Base-by-base conservation (phyloP, 2,797 vertebrate genomes). In the Hafferia zeledoni region DNA sequence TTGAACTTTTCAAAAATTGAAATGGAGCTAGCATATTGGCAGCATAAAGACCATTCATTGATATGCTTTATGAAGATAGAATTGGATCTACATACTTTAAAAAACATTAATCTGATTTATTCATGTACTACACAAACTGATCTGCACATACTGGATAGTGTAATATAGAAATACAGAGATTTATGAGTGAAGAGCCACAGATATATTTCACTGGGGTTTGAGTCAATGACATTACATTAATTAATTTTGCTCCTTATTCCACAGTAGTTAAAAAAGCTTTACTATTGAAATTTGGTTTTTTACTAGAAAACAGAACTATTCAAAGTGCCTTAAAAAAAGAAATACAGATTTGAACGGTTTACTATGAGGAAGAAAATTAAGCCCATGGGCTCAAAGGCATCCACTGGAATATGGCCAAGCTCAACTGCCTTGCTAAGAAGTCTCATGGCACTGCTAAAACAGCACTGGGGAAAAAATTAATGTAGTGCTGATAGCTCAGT, bases 341-440 rank as follows among this genome's bases (percentile, higher is more conserved):
- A 78, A 92, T 47, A 81, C 10, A 17, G 61, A 78, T 72, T 87
- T 85, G 78, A 91, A 59, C 20, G 13, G 55, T 67, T 90, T 93
- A 76, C 79, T 83, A 65, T 14, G 28, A 83, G 43, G 69, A 92
- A 92, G 57, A 87, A 96, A 94, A 94, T 91, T 65, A 87, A 69
- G 79, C 23, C 69, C 84, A 92, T 60, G 87, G 43, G 79, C 82
- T 95, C 67, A 72, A 81, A 94, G 83, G 67, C 84, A 87, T 75
- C 57, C 55, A 46, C 10, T 96, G 95, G 92, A 93, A 85, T 28
- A 92, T 2, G 49, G 82, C 92, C 93, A 96, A 93, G 33, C 30
- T 77, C 72, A 83, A 87, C 75, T 85, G 89, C 53, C 75, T 92
- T 53, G 60, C 8, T 85, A 64, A 93, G 57, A 89, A 83, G 87